Base-by-base conservation (phyloP, 2,888 invertebrate genomes). In the Amblyteles armatorius region DNA sequence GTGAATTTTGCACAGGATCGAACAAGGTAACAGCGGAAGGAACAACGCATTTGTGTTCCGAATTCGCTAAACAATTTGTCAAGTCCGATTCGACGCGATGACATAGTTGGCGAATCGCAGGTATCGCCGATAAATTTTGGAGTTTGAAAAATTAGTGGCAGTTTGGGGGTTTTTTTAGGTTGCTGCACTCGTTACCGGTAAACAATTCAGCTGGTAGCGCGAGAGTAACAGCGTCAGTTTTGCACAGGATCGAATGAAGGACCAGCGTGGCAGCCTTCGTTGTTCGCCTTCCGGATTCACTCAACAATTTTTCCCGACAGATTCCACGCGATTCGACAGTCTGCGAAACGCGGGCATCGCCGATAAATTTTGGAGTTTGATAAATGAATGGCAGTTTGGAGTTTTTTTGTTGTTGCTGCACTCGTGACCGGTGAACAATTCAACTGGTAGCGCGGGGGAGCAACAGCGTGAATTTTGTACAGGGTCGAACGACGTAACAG, bases 401-500 rank as follows among this genome's bases (percentile, higher is more conserved):
- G 33, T 26, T n/a, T 36, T 36, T 44, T 44, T 44, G 29, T 11
- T 44, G 13, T 65, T 52, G 36, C 50, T n/a, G 9, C 19, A 55
- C 44, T 71, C 72, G 50, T 33, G 52, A 26, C 33, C 16, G n/a
- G 50, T 26, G 69, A 67, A 78, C 26, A 13, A 50, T 78, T 33
- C 55, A 79, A 65, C 57, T 44, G 67, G 48, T 77, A 44, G 22
- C 16, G 69, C 26, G 11, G 60, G 40, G 68, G 48, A 57, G 63
- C 50, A 78, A 79, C 72, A 60, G 81, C 72, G 72, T 77, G 26
- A 48, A 80, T 79, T 82, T 80, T 73, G 3, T 29, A 52, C 40
- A n/a, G 79, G 40, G 52, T 29, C 44, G 33, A 71, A 48, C 26
- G 36, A 55, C 33, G 36, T 65, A 72, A 72, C 71, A 77, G 36